These are phyloP conservation scores for Streptopelia turtur DNA, from an alignment of 2,797 vertebrate species.

Conservation along the genomic window DNA sequence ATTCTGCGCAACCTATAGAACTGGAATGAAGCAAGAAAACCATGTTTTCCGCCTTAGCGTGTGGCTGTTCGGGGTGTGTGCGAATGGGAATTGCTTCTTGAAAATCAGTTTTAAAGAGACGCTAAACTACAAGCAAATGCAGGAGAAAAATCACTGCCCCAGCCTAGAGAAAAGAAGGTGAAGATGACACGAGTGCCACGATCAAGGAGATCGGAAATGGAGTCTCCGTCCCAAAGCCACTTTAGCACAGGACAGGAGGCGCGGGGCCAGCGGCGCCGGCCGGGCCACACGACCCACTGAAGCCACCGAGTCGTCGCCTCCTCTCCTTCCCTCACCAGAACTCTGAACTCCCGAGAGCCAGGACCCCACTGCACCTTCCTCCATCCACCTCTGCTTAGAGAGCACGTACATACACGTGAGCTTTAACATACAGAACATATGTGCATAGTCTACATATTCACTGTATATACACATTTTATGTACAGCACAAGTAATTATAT, in stretches of 20 bases:
- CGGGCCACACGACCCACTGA: too few relatives aligned
- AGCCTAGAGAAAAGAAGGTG: not conserved
- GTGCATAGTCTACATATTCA: constrained; percentile 54
- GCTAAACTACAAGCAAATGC: not conserved
- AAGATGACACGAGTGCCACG: not conserved
- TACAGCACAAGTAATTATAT: constrained; percentile 39
- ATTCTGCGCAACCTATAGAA: not conserved
- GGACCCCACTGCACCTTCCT: not conserved
- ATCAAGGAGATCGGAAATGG: not conserved
- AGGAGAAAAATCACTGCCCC: not conserved
- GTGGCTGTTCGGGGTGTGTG: not conserved
- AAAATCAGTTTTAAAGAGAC: not conserved
- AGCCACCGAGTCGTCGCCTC: too few relatives aligned
- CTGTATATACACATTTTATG: constrained; percentile 57
- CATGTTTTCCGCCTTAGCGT: not conserved
- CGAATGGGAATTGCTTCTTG: not conserved
- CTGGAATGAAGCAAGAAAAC: constrained; percentile 16
- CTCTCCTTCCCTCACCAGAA: constrained; percentile 13
- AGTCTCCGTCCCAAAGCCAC: not conserved
- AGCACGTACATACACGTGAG: not conserved
- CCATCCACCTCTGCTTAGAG: not conserved
- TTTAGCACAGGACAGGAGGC: not conserved
- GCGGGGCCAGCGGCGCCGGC: too few relatives aligned
- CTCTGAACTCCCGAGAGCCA: constrained; percentile 15
- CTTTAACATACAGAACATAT: constrained; percentile 27